Evolutionary conservation across 2,113 vertebrate species (phyloP).

Genomic region (Azemiops feae): DNA sequence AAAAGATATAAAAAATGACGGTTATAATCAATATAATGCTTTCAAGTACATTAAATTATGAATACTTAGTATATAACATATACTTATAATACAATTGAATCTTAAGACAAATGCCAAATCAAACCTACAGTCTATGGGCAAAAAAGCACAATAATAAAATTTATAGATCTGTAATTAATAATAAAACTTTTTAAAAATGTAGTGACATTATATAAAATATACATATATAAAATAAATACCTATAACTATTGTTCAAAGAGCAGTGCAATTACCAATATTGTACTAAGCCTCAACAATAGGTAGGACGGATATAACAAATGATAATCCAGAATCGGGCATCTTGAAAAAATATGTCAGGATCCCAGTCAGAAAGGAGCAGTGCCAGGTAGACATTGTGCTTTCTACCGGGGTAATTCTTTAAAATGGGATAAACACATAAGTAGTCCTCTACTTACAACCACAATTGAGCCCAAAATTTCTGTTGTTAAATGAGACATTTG

Average conservation of each 20-base stretch:
- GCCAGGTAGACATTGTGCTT: neutral
- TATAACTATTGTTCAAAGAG: neutral
- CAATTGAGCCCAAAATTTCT: too few species aligned
- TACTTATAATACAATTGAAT: constrained; percentile 34
- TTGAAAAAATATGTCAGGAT: neutral
- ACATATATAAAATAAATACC: neutral
- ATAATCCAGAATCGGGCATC: neutral
- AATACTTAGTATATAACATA: neutral
- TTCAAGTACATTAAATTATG: constrained; percentile 14
- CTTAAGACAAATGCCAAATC: constrained; percentile 13
- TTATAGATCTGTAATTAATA: neutral
- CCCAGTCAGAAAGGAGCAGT: neutral
- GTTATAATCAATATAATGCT: neutral
- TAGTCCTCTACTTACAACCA: neutral
- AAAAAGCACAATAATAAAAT: neutral
- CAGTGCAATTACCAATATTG: neutral
- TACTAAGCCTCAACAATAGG: neutral
- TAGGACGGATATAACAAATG: neutral
- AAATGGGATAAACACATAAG: neutral
- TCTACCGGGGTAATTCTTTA: neutral
- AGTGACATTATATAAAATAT: neutral
- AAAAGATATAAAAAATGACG: neutral
- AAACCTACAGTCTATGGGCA: neutral
- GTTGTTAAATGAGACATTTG: too few species aligned
- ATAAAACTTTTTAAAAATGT: neutral